phyloP scores from a whole-genome alignment of 2,113 vertebrate genomes.

The Cnemophilus loriae region DNA sequence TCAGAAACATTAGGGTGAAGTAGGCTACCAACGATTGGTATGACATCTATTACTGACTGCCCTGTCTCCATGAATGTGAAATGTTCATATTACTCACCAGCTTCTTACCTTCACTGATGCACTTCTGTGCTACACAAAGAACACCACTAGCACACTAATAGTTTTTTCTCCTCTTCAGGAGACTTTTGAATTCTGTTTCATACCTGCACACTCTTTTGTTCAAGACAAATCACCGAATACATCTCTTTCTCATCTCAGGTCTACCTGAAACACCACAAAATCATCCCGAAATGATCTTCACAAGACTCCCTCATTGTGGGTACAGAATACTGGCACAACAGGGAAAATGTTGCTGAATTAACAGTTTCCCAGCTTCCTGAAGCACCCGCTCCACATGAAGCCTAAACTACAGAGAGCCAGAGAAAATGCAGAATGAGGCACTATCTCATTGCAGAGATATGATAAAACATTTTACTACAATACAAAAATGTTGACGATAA shows the following conservation, averaged over 20 bases:
- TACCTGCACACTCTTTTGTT: neutral
- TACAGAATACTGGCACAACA: neutral
- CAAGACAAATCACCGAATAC: neutral
- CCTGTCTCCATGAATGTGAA: neutral
- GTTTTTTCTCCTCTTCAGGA: neutral
- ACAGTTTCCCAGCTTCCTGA: neutral
- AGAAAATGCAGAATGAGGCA: neutral
- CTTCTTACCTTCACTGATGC: neutral
- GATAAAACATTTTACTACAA: neutral
- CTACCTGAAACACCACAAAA: neutral
- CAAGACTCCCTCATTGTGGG: neutral
- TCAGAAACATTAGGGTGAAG: neutral
- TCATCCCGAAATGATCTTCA: neutral
- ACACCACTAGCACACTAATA: neutral
- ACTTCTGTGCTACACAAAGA: neutral
- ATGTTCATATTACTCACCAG: neutral
- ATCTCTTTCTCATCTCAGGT: neutral
- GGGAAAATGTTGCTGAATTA: neutral
- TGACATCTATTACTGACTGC: neutral
- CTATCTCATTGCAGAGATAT: neutral
- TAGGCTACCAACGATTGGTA: neutral
- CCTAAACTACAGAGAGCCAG: neutral
- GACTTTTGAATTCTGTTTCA: neutral
- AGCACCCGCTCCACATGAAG: neutral
- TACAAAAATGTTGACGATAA: constrained; percentile 6